Base-by-base conservation (phyloP, 2,888 invertebrate species). In the Scaptomyza caliginosa region DNA sequence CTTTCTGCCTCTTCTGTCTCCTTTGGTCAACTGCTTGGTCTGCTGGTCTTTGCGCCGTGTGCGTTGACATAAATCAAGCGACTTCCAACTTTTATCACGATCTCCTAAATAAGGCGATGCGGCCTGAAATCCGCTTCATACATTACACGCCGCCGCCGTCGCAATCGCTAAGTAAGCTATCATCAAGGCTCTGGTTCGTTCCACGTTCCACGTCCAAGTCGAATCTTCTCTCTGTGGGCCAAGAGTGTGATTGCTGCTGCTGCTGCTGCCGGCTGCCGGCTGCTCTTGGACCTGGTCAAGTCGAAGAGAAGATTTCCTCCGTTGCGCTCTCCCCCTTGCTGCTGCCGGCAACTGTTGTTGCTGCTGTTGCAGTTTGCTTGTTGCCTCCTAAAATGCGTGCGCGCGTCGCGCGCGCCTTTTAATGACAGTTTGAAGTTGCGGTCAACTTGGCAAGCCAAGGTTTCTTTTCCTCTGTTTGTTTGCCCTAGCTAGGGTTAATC, bases 61-160 rank as follows among this genome's bases (percentile, higher is more conserved):
- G 87, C 85, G 82, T 86, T 88, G 90, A 89, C 90, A 89, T 89
- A 89, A 89, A 89, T 89, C 89, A 89, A 89, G 89, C 88, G 89
- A 90, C 90, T 89, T 89, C 89, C 89, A 90, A 90, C 80, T 90
- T 90, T 89, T 90, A 89, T 89, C 89, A 89, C 89, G 89, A 89
- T 89, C 89, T 89, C 89, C 86, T 89, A 89, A 89, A 89, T 89
- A 90, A 88, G 89, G 79, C 88, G 88, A 85, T 77, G 88, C 88
- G 69, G 78, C 77, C 88, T 71, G 73, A 83, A 83, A 83, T 87
- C 84, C 88, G 88, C 84, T 80, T 86, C 88, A 68, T 77, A 74
- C 88, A 86, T 74, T 76, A 79, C 83, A 76, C 62, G 68, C 69
- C 54, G 69, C 24, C 24, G 24, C 69, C 57, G 69, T 63, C 76